Conservation (phyloP, 2,113 vertebrate species). For the Orycteropus afer region DNA sequence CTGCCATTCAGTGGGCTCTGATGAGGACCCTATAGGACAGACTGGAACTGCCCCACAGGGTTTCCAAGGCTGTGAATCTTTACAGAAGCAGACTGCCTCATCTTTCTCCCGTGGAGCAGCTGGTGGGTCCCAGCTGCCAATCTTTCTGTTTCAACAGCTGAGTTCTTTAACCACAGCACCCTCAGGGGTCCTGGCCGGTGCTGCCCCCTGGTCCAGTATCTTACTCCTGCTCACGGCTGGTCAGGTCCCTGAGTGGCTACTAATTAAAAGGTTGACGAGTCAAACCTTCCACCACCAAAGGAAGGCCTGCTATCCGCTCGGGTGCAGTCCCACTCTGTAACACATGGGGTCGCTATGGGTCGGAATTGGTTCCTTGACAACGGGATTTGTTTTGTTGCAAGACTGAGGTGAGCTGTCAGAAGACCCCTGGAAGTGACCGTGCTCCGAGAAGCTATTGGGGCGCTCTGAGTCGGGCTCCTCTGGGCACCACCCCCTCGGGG, state of each 20-base stretch:
- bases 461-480: no score
- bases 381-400: not conserved
- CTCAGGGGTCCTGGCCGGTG: not conserved
- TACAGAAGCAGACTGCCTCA: no score
- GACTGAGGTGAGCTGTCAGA: not conserved
- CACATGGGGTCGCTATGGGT: not conserved
- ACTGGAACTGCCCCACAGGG: not conserved
- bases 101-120: no score
- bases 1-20: not conserved
- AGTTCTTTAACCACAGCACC: not conserved
- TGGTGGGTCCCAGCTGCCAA: no score
- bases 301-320: not conserved
- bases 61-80: no score
- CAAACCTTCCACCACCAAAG: not conserved
- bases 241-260: not conserved
- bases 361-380: not conserved
- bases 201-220: not conserved
- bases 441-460: not conserved
- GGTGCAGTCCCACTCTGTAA: not conserved
- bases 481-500: not conserved
- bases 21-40: not conserved
- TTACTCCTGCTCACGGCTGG: not conserved
- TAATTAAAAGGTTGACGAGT: not conserved
- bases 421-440: no score
- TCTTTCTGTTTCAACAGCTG: not conserved